phyloP scores from a whole-genome alignment of 2,888 invertebrate genomes.

The Torymus auratus region DNA sequence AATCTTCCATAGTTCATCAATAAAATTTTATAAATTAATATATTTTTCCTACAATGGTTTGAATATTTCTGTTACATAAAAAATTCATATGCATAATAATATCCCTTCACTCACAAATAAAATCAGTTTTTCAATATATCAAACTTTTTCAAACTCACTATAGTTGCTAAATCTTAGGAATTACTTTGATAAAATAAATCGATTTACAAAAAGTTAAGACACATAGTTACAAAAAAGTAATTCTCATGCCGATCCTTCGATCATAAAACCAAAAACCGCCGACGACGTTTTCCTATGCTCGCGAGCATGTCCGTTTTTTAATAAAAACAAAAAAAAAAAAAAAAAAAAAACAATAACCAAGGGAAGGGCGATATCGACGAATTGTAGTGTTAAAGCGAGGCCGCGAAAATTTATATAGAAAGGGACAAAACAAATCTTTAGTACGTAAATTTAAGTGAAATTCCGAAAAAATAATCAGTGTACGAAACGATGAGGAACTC shows the following conservation, averaged over 20 bases:
- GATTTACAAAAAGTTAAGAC: too few species aligned
- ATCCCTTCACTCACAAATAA: too few species aligned
- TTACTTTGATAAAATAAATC: slow-evolving; percentile 16
- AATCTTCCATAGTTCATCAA: too few species aligned
- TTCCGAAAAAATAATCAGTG: background rate
- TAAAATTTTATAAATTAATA: too few species aligned
- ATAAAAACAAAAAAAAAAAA: background rate
- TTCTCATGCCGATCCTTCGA: background rate
- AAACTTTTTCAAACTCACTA: too few species aligned
- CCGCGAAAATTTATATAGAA: background rate
- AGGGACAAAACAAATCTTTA: background rate
- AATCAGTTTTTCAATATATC: too few species aligned
- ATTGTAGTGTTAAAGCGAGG: background rate
- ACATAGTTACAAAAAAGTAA: too few species aligned
- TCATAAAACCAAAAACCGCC: slow-evolving; percentile 11
- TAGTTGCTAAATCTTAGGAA: background rate
- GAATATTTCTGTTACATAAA: too few species aligned
- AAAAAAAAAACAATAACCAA: slow-evolving; percentile 10
- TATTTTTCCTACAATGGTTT: too few species aligned
- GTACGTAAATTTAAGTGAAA: background rate
- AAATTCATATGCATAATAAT: too few species aligned
- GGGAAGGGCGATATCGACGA: slow-evolving; percentile 3
- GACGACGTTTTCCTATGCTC: slow-evolving; percentile 38
- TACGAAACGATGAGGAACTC: background rate
- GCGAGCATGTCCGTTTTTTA: slow-evolving; percentile 37